Conservation (phyloP, 2,113 vertebrate species). For the Pangasianodon gigas region DNA sequence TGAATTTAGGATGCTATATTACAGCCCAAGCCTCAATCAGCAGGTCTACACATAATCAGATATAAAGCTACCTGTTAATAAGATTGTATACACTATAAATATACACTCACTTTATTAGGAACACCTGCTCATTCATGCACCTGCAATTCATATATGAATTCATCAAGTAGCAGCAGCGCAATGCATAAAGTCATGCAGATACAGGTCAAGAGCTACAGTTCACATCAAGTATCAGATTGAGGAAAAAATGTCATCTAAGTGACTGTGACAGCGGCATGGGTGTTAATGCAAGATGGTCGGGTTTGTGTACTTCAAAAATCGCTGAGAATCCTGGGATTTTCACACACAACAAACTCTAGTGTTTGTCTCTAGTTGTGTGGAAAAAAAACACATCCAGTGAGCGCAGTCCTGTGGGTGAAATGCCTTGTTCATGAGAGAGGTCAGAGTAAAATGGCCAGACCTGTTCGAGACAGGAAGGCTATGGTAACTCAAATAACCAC, state of each 20-base stretch:
- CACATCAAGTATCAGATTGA: not conserved
- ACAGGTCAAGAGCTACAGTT: not conserved
- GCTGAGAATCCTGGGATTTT: not conserved
- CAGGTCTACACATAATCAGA: not conserved
- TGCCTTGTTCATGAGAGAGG: not conserved
- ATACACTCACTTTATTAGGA: not conserved
- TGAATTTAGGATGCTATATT: not conserved
- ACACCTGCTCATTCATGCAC: not conserved
- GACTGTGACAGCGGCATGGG: not conserved
- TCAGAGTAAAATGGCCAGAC: not conserved
- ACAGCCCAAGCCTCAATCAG: not conserved
- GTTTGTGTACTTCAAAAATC: not conserved
- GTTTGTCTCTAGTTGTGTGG: not conserved
- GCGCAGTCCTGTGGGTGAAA: too few species aligned
- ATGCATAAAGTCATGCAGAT: not conserved
- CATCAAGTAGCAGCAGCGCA: not conserved
- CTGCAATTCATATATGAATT: not conserved
- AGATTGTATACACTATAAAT: not conserved
- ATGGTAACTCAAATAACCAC: not conserved
- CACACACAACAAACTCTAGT: not conserved
- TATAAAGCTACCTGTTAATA: not conserved
- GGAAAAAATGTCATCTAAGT: not conserved
- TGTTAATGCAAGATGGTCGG: not conserved
- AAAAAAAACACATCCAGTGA: not conserved
- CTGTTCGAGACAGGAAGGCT: not conserved